Evolutionary conservation across 2,888 invertebrate genomes (phyloP), one percentile per base, ranked within the genome.

Genomic region (Platycheirus albimanus): DNA sequence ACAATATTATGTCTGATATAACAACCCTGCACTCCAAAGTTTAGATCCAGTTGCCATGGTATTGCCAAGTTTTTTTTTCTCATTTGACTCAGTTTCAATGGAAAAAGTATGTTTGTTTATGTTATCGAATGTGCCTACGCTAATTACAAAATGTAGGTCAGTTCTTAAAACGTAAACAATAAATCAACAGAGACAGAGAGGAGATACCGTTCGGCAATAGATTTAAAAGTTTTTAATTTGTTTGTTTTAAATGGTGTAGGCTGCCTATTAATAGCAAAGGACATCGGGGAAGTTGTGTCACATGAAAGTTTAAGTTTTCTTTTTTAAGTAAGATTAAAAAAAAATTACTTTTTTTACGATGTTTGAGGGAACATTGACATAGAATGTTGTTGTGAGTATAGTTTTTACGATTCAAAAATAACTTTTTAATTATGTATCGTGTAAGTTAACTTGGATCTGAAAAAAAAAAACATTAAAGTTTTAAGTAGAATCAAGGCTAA

Each of bases 121-220:
- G 52, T 67, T 54, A 38, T 28, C 13, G 43, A 49, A 66, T 54
- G 64, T 52, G 38, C 69, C 54, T 56, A 64, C 45, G 78, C 78
- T 72, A 78, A 83, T 83, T 78, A 38, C 51, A 45, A 74, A 61
- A 83, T 83, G 72, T 83, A 83, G 83, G 83, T 83, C 83, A 78
- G 78, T 83, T 83, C 69, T 58, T 43, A 28, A 63, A 69, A 63
- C 72, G 33, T 51, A 69, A 69, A 67, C 78, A 78, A 83, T 74
- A 77, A 83, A 54, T 63, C 56, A 56, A 45, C 28, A 36, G 13
- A 41, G 20, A 49, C 2, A 36, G 52, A 30, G 20, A 66, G 1
- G 7, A 24, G 5, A 15, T 36, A 5, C 36, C n/a, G 5, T 19
- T 8, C 6, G n/a, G n/a, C 7, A 19, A 19, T 24, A 20, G 7